Base-by-base conservation (phyloP, 2,113 vertebrate species). In the Callionymus lyra region DNA sequence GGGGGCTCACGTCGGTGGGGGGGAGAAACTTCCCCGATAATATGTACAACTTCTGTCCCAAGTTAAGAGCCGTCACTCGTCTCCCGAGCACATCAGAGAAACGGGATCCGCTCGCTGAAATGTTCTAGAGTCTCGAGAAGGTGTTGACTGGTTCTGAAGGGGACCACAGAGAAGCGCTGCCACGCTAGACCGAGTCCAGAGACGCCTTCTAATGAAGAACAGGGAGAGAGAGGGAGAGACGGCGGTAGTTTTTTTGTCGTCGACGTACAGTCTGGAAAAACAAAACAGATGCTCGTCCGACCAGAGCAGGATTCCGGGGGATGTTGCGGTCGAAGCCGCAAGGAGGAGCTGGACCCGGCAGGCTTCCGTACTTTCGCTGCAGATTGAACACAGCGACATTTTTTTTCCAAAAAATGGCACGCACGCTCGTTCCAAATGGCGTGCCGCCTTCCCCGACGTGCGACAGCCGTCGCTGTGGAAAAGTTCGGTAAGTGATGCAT, bases 81-180 rank as follows among this genome's bases (percentile, higher is more conserved):
- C 51, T 44, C 44, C 38, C 41, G 47, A 53, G 32, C 15, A 10
- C 14, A 6, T 43, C 21, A 41, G n/a, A 36, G 56, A 68, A 81
- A 72, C 59, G 55, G 43, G 49, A 78, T 68, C 69, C 50, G 34
- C 56, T 60, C 49, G 60, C 44, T 72, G 55, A 71, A 70, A 78
- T 44, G 68, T 53, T 62, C 60, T 60, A 53, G 35, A 47, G 49
- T 6, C 66, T n/a, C 16, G 56, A 59, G 36, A 38, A 75, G 50
- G 70, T 75, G 74, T 70, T 68, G 65, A 72, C 68, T 76, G 70
- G 70, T 59, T 64, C 62, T 67, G 80, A 78, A 76, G 18, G 71
- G 16, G 71, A 71, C 51, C 55, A 27, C 52, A 16, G 59, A 51
- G 54, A 56, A 2, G 47, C 43, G 58, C 34, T 27, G 58, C 57